These are phyloP conservation scores for Centropus bengalensis DNA, from an alignment of 2,113 vertebrate species.

Conservation along the genomic window DNA sequence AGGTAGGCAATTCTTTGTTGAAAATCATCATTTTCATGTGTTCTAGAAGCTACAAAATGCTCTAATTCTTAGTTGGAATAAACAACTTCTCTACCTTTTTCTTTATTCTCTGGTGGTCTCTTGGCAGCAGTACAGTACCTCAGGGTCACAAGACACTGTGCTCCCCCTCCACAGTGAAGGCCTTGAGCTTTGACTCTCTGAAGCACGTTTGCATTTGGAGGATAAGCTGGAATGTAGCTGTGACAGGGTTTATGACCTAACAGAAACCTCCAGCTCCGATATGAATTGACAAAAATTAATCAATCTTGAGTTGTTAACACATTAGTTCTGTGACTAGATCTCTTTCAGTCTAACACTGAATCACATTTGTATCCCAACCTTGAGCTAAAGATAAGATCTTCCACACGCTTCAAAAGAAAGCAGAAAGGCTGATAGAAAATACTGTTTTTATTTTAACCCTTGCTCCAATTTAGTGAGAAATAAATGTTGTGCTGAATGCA, in stretches of 20 bases:
- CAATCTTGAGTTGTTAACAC: neutral
- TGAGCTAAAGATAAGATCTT: neutral
- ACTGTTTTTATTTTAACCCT: neutral
- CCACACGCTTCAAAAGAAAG: neutral
- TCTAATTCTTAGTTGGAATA: neutral
- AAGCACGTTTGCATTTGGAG: neutral
- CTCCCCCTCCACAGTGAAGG: neutral
- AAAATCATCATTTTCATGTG: neutral
- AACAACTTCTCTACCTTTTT: neutral
- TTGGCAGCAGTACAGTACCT: neutral
- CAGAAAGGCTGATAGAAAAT: neutral
- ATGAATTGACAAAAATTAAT: neutral
- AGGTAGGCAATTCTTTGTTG: neutral
- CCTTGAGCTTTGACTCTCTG: neutral
- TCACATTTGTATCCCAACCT: neutral
- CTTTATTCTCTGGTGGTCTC: neutral
- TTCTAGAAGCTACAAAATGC: neutral
- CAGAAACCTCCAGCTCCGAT: neutral
- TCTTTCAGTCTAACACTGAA: neutral
- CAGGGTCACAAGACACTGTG: fast-evolving
- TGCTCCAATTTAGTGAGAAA: neutral
- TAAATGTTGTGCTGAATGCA: neutral
- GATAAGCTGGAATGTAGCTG: neutral
- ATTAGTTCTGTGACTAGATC: neutral
- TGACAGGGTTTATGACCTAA: neutral